Percentiles rank a stretch among this genome's conserved stretches.
phyloP scores from a whole-genome alignment of 2,797 vertebrate genomes.

The Hozukius guyotensis region DNA sequence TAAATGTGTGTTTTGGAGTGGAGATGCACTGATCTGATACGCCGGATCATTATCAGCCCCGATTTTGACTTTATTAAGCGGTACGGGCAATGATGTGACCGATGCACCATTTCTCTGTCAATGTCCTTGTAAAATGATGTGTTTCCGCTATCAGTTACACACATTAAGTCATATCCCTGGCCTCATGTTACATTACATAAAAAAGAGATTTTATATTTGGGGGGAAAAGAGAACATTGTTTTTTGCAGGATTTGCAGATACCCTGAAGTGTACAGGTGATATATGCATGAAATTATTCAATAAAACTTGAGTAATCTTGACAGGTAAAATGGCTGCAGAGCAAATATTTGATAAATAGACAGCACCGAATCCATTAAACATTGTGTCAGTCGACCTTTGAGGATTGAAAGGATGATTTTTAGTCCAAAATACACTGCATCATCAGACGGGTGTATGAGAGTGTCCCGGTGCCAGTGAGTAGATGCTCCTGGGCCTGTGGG shows the following conservation, averaged over 20 bases:
- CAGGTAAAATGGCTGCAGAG: not conserved
- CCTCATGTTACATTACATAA: no score
- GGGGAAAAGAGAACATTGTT: not conserved
- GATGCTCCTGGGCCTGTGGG: slow-evolving; percentile 4
- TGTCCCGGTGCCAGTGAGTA: not conserved
- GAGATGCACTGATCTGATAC: not conserved
- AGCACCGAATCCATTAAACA: not conserved
- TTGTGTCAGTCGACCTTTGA: slow-evolving; percentile 4
- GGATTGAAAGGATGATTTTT: not conserved
- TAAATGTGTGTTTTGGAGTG: not conserved
- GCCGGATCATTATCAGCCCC: not conserved
- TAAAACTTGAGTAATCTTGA: not conserved
- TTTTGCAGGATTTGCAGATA: not conserved
- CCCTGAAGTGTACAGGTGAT: not conserved
- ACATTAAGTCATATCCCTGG: not conserved
- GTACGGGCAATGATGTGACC: not conserved
- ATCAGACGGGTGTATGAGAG: not conserved
- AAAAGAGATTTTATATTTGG: not conserved
- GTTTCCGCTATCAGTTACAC: not conserved
- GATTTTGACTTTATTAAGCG: not conserved
- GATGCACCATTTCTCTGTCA: not conserved
- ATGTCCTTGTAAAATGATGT: not conserved
- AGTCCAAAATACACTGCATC: not conserved
- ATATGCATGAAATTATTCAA: not conserved
- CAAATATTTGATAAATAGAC: not conserved